Evolutionary conservation across 2,113 vertebrate species (phyloP).

Genomic region (Alligator mississippiensis): DNA sequence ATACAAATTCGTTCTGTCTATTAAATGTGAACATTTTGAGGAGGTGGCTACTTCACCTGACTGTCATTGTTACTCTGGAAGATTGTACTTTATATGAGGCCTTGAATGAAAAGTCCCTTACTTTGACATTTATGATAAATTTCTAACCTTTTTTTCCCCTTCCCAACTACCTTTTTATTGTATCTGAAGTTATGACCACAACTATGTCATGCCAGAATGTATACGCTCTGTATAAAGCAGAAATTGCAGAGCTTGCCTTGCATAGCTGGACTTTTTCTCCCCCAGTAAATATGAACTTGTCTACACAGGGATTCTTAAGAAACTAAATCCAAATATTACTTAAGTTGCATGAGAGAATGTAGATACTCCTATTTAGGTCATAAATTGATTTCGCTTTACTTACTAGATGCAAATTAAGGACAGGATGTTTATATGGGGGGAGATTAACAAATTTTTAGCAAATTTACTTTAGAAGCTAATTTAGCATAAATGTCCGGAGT

Average conservation of each 20-base stretch:
- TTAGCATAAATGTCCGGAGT: conserved; percentile 18
- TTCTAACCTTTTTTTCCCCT: neutral
- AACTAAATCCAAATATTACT: neutral
- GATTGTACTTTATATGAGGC: neutral
- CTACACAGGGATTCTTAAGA: neutral
- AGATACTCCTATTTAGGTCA: neutral
- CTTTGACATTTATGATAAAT: neutral
- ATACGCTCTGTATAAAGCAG: neutral
- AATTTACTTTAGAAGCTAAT: conserved; percentile 27
- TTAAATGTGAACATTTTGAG: neutral
- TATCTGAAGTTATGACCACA: neutral
- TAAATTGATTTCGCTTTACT: conserved; percentile 25
- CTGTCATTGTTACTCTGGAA: neutral
- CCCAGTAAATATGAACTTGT: neutral
- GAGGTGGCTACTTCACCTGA: neutral
- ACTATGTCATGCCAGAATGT: neutral
- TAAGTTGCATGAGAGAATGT: neutral
- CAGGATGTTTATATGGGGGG: too few species aligned
- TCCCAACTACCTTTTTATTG: neutral
- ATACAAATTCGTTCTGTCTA: neutral
- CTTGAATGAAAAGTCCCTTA: neutral
- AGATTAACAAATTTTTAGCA: conserved; percentile 7
- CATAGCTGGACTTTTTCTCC: neutral
- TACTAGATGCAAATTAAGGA: neutral
- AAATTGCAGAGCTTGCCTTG: neutral